Percentiles rank a stretch among this genome's conserved stretches.
These are phyloP conservation scores for Bombus cullumanus DNA, from an alignment of 1,140 invertebrate species.

Conservation along the genomic window DNA sequence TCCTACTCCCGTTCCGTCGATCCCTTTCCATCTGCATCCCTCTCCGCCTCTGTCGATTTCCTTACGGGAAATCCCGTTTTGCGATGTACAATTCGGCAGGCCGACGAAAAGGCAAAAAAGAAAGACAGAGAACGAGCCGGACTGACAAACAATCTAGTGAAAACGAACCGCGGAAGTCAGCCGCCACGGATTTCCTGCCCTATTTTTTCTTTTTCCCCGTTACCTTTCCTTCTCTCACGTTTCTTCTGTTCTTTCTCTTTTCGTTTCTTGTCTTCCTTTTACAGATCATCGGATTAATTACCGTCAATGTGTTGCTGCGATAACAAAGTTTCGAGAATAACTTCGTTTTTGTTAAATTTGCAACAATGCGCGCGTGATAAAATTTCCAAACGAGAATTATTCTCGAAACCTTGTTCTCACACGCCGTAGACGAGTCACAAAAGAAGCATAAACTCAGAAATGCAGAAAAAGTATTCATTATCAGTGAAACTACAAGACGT, in stretches of 20 bases:
- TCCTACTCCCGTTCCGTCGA: slow-evolving; percentile 57
- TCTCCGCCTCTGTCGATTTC: slow-evolving; percentile 56
- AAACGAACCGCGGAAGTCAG: slow-evolving; percentile 63
- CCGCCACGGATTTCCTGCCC: slow-evolving; percentile 34
- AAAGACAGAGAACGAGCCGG: slow-evolving; percentile 31
- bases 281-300: not conserved
- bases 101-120: slow-evolving; percentile 59
- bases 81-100: slow-evolving; percentile 63
- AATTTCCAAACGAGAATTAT: not conserved
- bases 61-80: slow-evolving; percentile 67
- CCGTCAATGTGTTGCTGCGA: too few species aligned
- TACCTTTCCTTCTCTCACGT: not conserved
- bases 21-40: slow-evolving; percentile 56
- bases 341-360: not conserved
- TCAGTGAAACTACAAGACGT: not conserved
- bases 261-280: not conserved
- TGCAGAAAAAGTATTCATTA: not conserved
- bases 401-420: not conserved
- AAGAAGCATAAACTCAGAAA: too few species aligned
- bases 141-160: slow-evolving; percentile 66
- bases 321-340: not conserved
- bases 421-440: not conserved
- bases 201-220: not conserved
- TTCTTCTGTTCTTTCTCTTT: not conserved
- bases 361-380: not conserved